These are phyloP conservation scores for Lepidostoma basale DNA, from an alignment of 1,140 invertebrate species.

Conservation along the genomic window DNA sequence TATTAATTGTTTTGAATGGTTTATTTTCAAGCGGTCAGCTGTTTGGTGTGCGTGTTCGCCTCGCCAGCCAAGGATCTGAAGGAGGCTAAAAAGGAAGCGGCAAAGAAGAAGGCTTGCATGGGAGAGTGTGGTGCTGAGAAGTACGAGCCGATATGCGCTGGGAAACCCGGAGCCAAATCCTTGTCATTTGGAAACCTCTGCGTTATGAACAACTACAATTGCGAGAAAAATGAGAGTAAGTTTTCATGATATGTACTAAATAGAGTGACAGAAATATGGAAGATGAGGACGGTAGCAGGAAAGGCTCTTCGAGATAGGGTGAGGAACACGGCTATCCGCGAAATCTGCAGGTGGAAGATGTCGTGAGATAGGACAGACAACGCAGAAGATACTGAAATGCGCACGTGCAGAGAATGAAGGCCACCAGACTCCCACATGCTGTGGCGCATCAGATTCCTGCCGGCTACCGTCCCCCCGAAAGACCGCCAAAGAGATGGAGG, in stretches of 20 bases:
- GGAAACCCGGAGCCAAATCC: conserved; percentile 58
- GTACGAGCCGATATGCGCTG: conserved; percentile 61
- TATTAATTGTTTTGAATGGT: no score
- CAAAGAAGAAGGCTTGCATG: conserved; percentile 59
- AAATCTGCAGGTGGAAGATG: no score
- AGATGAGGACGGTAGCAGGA: not conserved
- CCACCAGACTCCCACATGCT: no score
- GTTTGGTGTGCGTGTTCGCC: conserved; percentile 24
- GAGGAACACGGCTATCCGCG: no score
- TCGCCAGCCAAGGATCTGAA: conserved; percentile 51
- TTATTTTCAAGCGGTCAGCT: conserved; percentile 24
- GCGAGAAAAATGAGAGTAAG: conserved; percentile 63
- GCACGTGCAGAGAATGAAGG: no score
- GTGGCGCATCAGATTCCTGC: no score
- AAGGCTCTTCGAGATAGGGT: no score
- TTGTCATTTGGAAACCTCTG: conserved; percentile 63
- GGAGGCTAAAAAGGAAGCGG: conserved; percentile 56
- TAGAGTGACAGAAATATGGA: not conserved
- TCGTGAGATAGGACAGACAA: no score
- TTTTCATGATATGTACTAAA: no score
- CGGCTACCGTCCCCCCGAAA: no score
- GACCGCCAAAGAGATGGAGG: no score
- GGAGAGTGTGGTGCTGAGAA: conserved; percentile 55
- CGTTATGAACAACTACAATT: conserved; percentile 64
- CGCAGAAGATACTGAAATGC: no score